Base-by-base conservation (phyloP, 2,797 vertebrate genomes). In the Amblyopsis hoosieri region DNA sequence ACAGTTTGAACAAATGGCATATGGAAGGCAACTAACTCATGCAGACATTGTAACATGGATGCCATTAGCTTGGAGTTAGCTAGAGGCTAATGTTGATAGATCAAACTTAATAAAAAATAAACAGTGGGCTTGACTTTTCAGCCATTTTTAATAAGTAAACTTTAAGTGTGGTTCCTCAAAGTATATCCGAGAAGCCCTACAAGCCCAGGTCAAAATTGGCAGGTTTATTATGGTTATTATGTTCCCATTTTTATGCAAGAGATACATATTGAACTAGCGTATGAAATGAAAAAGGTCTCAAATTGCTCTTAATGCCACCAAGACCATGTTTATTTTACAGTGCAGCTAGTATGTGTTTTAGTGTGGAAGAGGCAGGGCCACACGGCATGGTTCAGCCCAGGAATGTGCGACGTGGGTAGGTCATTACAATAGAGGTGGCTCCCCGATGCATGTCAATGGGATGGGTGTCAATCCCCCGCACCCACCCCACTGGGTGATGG, bases 371-470 rank as follows among this genome's bases (percentile, higher is more conserved):
- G 71, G 63, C 70, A 66, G 56, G 48, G 73, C 64, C 64, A 71
- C 71, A 66, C 62, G 62, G 71, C 73, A 69, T 81, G 84, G 71
- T 85, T 70, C 78, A 66, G 74, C 56, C 59, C 84, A 82, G 89
- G 87, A 92, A 91, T 91, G 86, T 86, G 80, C 80, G 62, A 77
- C 48, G 82, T 85, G 85, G 82, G 81, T 83, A 74, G 83, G 77
- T 85, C 68, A 71, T 66, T 14, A 91, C 88, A 92, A 90, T 90
- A 80, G 87, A 79, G 63, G 72, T 59, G 54, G 81, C 88, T 89
- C 85, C 89, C 87, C 78, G 81, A 84, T 72, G 87, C 75, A 77
- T 74, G 74, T 85, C 87, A 89, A 82, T 87, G 85, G 83, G 77
- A 72, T 54, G 69, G 72, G 80, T 89, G 88, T 90, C 87, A 82